These are phyloP conservation scores for Sycophila sp. DNA, from an alignment of 1,140 invertebrate species.

Conservation along the genomic window DNA sequence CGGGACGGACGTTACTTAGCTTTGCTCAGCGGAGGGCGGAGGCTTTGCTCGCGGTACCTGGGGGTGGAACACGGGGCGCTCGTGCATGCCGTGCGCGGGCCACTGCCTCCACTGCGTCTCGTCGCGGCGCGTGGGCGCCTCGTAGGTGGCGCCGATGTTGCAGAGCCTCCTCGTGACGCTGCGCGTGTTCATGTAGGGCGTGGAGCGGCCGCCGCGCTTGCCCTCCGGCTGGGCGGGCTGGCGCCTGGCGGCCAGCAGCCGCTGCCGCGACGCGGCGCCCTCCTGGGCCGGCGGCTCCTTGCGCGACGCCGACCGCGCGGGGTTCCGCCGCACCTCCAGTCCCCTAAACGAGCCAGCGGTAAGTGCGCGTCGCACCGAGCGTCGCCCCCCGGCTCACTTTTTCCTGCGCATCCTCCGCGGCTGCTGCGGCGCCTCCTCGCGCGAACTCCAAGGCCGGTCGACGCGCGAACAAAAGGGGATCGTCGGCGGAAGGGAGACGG, in stretches of 20 bases:
- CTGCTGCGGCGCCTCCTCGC: neutral
- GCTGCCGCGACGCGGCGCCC: slow-evolving; percentile 28
- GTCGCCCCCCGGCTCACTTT: too few species aligned
- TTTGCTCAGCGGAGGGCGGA: too few species aligned
- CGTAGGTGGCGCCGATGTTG: slow-evolving; percentile 56
- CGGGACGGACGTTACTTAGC: too few species aligned
- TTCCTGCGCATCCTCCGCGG: slow-evolving; percentile 18
- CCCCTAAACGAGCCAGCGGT: too few species aligned
- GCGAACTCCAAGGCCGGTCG: too few species aligned
- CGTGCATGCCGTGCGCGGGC: slow-evolving; percentile 61
- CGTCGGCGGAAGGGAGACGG: too few species aligned
- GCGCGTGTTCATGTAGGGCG: slow-evolving; percentile 56
- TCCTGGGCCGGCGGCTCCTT: neutral
- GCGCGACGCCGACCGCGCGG: slow-evolving; percentile 4
- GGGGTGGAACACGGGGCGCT: slow-evolving; percentile 58
- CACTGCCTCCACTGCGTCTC: slow-evolving; percentile 52
- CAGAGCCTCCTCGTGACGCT: slow-evolving; percentile 56
- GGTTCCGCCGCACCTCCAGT: slow-evolving; percentile 19
- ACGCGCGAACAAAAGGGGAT: too few species aligned
- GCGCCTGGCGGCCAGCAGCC: slow-evolving; percentile 42
- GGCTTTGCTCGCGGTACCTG: slow-evolving; percentile 44
- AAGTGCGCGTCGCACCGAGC: too few species aligned
- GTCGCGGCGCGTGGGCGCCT: slow-evolving; percentile 50
- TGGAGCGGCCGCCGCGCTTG: slow-evolving; percentile 30
- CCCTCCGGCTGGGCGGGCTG: neutral